Evolutionary conservation across 2,888 invertebrate genomes (phyloP), one percentile per base, ranked within the genome.

Genomic region (Lottia gigantea): DNA sequence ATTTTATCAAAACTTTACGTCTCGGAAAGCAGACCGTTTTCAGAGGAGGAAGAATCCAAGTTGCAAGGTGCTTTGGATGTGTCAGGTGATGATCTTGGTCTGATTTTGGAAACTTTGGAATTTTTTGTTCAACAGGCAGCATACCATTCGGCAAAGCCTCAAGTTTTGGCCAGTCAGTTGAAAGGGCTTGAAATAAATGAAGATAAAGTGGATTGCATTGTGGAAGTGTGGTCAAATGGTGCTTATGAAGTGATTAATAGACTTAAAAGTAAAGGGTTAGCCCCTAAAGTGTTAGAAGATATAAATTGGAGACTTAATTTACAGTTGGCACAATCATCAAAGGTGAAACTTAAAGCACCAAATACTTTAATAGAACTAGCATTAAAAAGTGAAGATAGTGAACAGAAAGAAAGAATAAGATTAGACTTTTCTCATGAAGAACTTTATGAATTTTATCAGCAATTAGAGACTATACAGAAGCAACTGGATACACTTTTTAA

Each of bases 121-220:
- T 88, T 87, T 73, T 86, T 88, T 68, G 78, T 88, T 55, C 86
- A 88, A 55, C 76, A 88, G 87, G 87, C 88, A 66, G 88, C 87
- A 7, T 88, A 88, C 73, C 85, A 88, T 74, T 78, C 85, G 47
- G 86, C 87, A 0, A 88, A 88, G 73, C 88, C 88, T 46, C 80
- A 82, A 26, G 80, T 84, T 4, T 75, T 88, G 6, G 71, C 80
- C 8, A 84, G 87, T 67, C 87, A 88, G 71, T 75, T 88, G 25
- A 75, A 78, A 23, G 80, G 83, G 69, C 71, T 88, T 45, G 84
- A 83, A 7, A 77, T 88, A 63, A 79, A 85, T 19, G 85, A 86
- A 65, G 82, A 86, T 62, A 88, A 88, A 82, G 87, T 86, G 74
- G 71, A 81, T 62, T 78, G 80, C 0, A 82, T 88, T 62, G 85